phyloP scores from a whole-genome alignment of 2,113 vertebrate species.

The Melanotaenia duboulayi region DNA sequence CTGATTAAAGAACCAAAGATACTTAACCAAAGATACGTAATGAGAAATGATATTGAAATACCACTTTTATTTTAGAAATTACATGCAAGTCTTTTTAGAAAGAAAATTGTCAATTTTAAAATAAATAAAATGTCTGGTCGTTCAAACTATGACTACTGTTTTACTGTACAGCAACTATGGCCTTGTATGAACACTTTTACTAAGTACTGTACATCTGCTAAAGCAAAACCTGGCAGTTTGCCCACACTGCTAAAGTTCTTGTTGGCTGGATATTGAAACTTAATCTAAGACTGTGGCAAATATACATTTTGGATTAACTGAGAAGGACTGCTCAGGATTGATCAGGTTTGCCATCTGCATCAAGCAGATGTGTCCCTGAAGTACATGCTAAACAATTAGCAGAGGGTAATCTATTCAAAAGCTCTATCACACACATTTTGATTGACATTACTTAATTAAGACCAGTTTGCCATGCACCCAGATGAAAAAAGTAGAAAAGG shows the following conservation, averaged over 20 bases:
- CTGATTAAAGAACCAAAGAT: too few relatives aligned
- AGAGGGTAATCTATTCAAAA: constrained; percentile 55
- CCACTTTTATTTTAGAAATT: too few relatives aligned
- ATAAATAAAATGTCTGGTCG: too few relatives aligned
- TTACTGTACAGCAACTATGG: too few relatives aligned
- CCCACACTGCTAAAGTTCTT: neutral
- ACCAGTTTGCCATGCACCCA: constrained; percentile 19
- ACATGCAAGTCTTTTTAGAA: too few relatives aligned
- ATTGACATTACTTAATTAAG: constrained; percentile 57
- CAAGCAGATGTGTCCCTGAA: constrained; percentile 1
- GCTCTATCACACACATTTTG: constrained; percentile 31
- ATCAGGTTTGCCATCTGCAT: constrained; percentile 17
- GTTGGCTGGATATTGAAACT: neutral
- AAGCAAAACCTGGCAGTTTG: neutral
- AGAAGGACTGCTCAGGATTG: neutral
- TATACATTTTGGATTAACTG: neutral
- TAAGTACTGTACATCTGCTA: too few relatives aligned
- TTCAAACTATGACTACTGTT: too few relatives aligned
- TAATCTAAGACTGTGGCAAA: neutral
- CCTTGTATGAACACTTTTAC: too few relatives aligned
- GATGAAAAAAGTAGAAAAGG: neutral
- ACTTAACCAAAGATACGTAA: too few relatives aligned
- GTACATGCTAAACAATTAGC: constrained; percentile 44
- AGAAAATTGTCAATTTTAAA: too few relatives aligned
- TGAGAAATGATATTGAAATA: too few relatives aligned